Evolutionary conservation across 2,888 invertebrate species (phyloP), one percentile per base, ranked within the genome.

Genomic region (Amphipyra tragopoginis): DNA sequence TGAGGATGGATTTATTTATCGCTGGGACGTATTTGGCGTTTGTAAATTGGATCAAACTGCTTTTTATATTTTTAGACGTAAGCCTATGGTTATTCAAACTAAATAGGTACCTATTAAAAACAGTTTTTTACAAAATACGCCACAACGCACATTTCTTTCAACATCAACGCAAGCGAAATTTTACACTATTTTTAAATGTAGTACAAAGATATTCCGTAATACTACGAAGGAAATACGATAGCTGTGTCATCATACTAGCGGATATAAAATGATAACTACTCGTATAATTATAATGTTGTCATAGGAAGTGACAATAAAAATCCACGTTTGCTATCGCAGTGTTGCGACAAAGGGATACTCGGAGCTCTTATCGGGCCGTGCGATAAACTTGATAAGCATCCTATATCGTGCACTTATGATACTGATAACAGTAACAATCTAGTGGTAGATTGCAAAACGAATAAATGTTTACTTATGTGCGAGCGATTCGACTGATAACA

Each of bases 1-100:
- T 84, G 82, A 77, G 79, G 81, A 84, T 80, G 74, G 72, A 83
- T 82, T 80, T 81, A 83, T 83, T 81, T 77, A 74, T 74, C 62
- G 75, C 66, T 58, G 49, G 63, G 67, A 61, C 75, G 51, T 58
- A 56, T 61, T 65, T 62, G 65, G 58, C 58, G 55, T 54, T 53
- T 39, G 60, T 62, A 49, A 67, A 59, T 66, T 66, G 69, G 57
- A 66, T 62, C 72, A 62, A 65, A 58, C 56, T 57, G 65, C 60
- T 67, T 52, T 44, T 21, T 7, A 10, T 14, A 33, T 14, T 1
- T 9, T 21, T 3, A 13, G 14, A 29, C 29, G 29, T 29, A 29
- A 2, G 29, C 29, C 5, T 29, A 29, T 29, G 5, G 7, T 29
- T 29, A 29, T 29, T 29, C 29, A 29, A 5, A 29, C 0, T 29